Evolutionary conservation across 2,797 vertebrate genomes (phyloP), one percentile per base, ranked within the genome.

Genomic region (Selene dorsalis): DNA sequence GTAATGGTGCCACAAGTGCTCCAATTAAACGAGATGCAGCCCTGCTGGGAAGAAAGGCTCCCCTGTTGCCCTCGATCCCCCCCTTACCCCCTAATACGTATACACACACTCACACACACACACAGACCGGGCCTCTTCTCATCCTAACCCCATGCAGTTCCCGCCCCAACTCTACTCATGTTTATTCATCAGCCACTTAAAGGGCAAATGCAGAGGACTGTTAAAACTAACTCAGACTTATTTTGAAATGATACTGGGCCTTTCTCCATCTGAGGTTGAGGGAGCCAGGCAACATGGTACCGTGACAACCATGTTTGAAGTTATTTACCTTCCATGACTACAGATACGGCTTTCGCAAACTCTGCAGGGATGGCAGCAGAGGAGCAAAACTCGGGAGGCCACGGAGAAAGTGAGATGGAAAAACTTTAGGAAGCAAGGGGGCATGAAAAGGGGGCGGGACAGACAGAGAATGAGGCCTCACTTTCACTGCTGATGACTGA

Each of bases 131-230:
- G 84, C 84, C 82, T 80, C 85, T 86, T 92, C 89, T 84, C 82
- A 87, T 86, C 75, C 85, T 67, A 84, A 80, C 85, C 85, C 85
- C 80, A 83, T 84, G 64, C 85, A 79, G 81, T 91, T 91, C 92
- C 90, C 83, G 79, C 89, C 87, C 89, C 89, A 88, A 90, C 90
- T 88, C 75, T 56, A 24, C 93, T 95, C 92, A 95, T 95, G 93
- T 94, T 93, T 95, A 95, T 95, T 95, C 93, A 95, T 94, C 90
- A 93, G 85, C 88, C 92, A 93, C 93, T 94, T 94, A 92, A 90
- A 93, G 82, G 87, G 84, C 88, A 92, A 92, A 93, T 87, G 90
- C 88, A 86, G 82, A 85, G 79, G 77, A 84, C 92, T 94, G 91
- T 92, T 93, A 92, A 93, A 92, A 90, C 89, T 86, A 93, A 93